Conservation (phyloP, 2,797 vertebrate species). For the Dendrocincla tyrannina region DNA sequence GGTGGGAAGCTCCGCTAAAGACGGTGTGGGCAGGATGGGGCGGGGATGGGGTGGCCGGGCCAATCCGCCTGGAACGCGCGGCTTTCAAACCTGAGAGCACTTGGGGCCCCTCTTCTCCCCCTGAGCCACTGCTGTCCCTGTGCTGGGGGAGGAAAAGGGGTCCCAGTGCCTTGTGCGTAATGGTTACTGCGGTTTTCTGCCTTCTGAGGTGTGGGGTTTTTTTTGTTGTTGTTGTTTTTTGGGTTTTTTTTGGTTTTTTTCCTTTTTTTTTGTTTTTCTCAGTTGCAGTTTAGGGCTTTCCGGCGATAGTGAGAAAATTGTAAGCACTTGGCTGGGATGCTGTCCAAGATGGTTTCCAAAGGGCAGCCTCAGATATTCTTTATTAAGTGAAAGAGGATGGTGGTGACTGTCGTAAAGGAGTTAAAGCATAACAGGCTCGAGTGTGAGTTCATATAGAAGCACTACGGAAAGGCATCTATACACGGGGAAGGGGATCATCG, state of each 20-base stretch:
- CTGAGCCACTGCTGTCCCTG: accelerated
- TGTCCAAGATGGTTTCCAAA: accelerated
- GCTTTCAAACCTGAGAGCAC: background rate
- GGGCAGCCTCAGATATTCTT: accelerated
- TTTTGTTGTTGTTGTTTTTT: too few species aligned
- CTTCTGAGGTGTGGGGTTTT: accelerated
- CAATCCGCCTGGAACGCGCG: background rate
- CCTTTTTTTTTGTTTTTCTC: background rate
- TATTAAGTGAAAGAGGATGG: accelerated
- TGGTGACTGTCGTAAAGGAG: accelerated
- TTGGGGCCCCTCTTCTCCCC: accelerated
- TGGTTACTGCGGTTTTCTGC: accelerated
- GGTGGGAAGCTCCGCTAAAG: accelerated
- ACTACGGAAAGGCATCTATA: accelerated
- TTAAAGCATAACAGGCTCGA: accelerated
- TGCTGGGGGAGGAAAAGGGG: accelerated
- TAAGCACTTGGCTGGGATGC: accelerated
- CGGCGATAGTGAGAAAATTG: accelerated
- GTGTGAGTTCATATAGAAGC: accelerated
- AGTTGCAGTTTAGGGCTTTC: accelerated
- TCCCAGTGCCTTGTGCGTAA: accelerated
- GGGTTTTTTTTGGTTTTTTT: too few species aligned
- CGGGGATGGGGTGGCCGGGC: accelerated
- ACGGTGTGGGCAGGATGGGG: accelerated
- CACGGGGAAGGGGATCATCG: accelerated